Conservation (phyloP, 37 sponge, comb jelly and placozoan genomes). For the Halichondria panicea region DNA sequence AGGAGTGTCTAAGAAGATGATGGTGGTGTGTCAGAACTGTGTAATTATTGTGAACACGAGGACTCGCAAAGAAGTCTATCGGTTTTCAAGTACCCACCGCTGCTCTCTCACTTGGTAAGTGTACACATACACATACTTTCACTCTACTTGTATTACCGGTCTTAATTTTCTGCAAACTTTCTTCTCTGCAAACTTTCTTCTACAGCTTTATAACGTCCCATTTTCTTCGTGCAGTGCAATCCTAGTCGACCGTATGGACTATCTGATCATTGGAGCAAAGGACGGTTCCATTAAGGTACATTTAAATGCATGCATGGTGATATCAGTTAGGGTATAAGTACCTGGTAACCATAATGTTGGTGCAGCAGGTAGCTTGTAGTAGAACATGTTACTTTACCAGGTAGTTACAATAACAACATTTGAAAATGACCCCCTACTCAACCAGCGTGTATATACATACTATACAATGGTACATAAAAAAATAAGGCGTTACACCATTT, state of each 20-base stretch:
- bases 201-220: neutral
- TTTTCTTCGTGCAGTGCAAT: slow-evolving; percentile 21
- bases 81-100: neutral
- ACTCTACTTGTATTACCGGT: neutral
- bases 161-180: neutral
- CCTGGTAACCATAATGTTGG: neutral
- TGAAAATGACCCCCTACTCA: too few species aligned
- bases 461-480: too few species aligned
- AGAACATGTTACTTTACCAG: too few species aligned
- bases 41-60: slow-evolving; percentile 40
- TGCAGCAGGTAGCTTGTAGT: neutral
- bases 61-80: neutral
- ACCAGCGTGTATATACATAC: too few species aligned
- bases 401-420: too few species aligned
- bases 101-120: slow-evolving; percentile 25
- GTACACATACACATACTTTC: neutral
- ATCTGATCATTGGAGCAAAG: slow-evolving; percentile 45
- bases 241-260: slow-evolving; percentile 19
- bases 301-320: too few species aligned
- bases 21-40: slow-evolving; percentile 12
- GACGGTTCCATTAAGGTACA: slow-evolving; percentile 58
- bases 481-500: too few species aligned
- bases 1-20: slow-evolving; percentile 5
- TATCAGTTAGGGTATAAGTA: slow-evolving; percentile 32
- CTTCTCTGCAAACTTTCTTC: neutral